Conservation (phyloP, 2,113 vertebrate species). For the Sapayoa aenigma region DNA sequence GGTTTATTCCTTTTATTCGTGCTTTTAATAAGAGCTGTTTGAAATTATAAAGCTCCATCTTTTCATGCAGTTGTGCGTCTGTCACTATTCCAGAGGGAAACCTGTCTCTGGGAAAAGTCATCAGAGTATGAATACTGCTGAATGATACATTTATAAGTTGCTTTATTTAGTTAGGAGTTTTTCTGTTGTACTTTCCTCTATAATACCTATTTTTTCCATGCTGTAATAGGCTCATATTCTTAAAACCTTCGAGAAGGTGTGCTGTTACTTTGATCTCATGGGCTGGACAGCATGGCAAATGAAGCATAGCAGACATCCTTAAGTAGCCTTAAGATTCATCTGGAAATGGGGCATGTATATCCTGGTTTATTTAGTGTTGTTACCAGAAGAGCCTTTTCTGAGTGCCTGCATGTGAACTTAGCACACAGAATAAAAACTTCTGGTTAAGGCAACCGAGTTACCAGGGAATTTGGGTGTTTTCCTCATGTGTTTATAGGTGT, state of each 20-base stretch:
- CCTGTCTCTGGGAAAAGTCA: neutral
- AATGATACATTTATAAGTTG: constrained; percentile 30
- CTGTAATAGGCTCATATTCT: constrained; percentile 3
- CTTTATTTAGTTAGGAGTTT: constrained; percentile 14
- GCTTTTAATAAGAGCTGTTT: neutral
- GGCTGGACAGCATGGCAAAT: neutral
- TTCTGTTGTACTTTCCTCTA: neutral
- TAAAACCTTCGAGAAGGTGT: constrained; percentile 5
- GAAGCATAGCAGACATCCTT: neutral
- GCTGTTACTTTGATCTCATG: neutral
- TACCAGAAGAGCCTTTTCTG: neutral
- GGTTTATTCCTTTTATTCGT: neutral
- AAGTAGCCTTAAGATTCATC: neutral
- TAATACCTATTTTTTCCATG: neutral
- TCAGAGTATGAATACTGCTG: neutral
- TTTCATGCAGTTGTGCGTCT: neutral
- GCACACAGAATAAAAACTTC: neutral
- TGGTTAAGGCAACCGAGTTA: neutral
- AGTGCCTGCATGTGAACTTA: neutral
- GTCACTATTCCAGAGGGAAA: constrained; percentile 1
- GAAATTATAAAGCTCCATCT: neutral
- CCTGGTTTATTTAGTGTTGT: neutral
- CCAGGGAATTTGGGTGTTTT: neutral
- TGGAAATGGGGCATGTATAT: neutral
- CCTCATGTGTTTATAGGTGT: neutral